Evolutionary conservation across 2,888 invertebrate genomes (phyloP).

Genomic region (Eutolmus rufibarbis): DNA sequence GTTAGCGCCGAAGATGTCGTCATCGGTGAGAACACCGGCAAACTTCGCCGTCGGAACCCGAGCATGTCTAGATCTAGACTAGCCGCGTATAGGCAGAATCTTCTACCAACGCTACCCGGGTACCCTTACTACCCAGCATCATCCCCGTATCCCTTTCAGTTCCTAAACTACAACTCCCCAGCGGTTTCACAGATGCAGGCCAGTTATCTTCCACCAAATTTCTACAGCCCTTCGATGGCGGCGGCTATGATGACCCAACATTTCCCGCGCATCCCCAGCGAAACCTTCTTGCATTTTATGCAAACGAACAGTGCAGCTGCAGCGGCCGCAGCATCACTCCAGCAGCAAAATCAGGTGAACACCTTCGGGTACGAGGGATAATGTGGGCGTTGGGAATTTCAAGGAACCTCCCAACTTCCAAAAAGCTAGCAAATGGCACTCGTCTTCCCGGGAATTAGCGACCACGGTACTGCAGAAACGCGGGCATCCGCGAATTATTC

Average conservation of each 20-base stretch:
- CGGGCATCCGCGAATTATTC: background rate
- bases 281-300: background rate
- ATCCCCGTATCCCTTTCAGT: constrained; percentile 39
- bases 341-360: background rate
- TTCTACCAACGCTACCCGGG: constrained; percentile 56
- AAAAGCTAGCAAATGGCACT: background rate
- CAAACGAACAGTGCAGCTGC: background rate
- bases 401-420: background rate
- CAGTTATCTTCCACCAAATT: background rate
- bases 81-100: constrained; percentile 83
- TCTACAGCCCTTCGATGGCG: background rate
- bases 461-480: background rate
- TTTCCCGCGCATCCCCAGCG: background rate
- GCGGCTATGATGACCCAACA: background rate
- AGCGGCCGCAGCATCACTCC: background rate
- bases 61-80: constrained; percentile 87
- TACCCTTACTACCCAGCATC: constrained; percentile 51
- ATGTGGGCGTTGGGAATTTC: background rate
- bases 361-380: background rate
- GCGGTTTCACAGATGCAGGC: background rate
- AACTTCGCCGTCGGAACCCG: constrained; percentile 88
- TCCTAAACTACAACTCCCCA: background rate
- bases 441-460: background rate
- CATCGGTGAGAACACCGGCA: constrained; percentile 97
- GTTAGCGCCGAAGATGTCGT: constrained; percentile 98